Conservation (phyloP, 2,797 vertebrate species). For the Myotis findleyi region DNA sequence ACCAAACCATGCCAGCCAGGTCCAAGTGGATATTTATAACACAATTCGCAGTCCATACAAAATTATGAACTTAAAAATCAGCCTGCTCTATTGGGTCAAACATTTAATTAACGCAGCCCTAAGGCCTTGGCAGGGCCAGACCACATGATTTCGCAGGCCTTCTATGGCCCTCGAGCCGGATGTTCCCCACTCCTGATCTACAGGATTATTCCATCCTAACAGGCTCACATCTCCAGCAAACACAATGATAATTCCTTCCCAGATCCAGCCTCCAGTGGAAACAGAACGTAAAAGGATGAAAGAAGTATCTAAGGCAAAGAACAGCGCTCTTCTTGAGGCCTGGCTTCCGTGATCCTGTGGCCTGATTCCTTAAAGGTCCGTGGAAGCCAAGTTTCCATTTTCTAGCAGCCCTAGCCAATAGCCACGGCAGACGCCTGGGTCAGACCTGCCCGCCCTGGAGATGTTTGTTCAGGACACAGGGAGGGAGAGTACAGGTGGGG, state of each 20-base stretch:
- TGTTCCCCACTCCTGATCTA: background rate
- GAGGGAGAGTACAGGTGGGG: background rate
- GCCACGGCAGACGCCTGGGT: background rate
- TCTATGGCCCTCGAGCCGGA: no score
- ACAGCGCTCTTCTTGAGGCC: background rate
- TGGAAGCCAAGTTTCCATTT: background rate
- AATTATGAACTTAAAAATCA: no score
- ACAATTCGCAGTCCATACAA: no score
- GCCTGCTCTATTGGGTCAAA: no score
- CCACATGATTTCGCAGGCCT: no score
- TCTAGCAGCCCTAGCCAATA: background rate
- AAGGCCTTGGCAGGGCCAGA: no score
- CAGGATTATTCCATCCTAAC: background rate
- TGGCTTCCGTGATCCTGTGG: background rate
- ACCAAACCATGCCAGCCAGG: no score
- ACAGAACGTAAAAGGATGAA: background rate
- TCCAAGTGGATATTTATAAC: no score
- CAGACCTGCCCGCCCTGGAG: background rate
- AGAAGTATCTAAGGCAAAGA: background rate
- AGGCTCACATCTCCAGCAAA: background rate
- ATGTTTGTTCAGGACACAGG: constrained; percentile 22
- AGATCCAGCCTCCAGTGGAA: background rate
- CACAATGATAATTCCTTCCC: background rate
- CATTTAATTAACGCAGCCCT: no score
- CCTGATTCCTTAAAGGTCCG: background rate